Evolutionary conservation across 2,888 invertebrate species (phyloP).

Genomic region (Phyto melanocephala): DNA sequence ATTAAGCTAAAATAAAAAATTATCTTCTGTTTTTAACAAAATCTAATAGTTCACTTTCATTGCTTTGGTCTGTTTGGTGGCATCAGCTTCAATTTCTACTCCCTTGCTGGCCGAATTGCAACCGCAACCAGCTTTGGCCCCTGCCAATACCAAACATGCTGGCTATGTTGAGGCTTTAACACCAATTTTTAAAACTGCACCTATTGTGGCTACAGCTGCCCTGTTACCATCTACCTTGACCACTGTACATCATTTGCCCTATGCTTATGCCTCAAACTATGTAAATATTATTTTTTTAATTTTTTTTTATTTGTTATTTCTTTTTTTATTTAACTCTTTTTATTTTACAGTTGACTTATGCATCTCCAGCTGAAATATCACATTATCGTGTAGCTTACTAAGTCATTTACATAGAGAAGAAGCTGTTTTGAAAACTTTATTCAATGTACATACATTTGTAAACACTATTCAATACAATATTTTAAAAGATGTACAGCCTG

Average conservation of each 20-base stretch:
- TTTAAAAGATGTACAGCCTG: slow-evolving; percentile 27
- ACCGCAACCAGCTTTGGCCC: slow-evolving; percentile 68
- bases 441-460: neutral
- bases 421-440: slow-evolving; percentile 44
- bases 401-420: neutral
- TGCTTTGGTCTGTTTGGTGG: slow-evolving; percentile 44
- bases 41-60: slow-evolving; percentile 34
- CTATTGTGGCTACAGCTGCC: slow-evolving; percentile 52
- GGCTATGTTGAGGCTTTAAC: slow-evolving; percentile 68
- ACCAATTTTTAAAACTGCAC: slow-evolving; percentile 55
- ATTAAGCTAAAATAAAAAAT: neutral
- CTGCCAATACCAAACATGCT: slow-evolving; percentile 69
- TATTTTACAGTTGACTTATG: slow-evolving; percentile 58
- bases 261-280: slow-evolving; percentile 67
- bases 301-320: neutral
- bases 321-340: too few species aligned
- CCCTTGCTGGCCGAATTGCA: slow-evolving; percentile 69
- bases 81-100: slow-evolving; percentile 64
- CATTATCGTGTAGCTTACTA: slow-evolving; percentile 75
- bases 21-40: neutral
- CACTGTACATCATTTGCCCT: slow-evolving; percentile 65
- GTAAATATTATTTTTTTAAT: slow-evolving; percentile 56
- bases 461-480: neutral
- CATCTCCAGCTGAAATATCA: slow-evolving; percentile 75
- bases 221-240: slow-evolving; percentile 51